Percentiles rank a stretch among this genome's conserved stretches.
Evolutionary conservation across 2,113 vertebrate genomes (phyloP).

Genomic region (Chlorodrepanis virens): DNA sequence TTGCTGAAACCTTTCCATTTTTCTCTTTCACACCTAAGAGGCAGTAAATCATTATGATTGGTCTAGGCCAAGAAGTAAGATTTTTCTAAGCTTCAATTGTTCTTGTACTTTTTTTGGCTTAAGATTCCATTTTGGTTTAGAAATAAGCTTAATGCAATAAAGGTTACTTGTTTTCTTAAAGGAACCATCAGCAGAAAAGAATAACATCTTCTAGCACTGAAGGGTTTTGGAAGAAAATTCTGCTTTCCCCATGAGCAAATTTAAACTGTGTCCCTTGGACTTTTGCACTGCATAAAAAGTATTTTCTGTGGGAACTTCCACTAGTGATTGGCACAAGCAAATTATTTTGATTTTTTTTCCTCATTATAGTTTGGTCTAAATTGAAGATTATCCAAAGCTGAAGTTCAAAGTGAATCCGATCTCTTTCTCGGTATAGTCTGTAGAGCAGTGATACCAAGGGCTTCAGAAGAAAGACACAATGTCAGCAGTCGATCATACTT

Average conservation of each 20-base stretch:
- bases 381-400: background rate
- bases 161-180: slow-evolving; percentile 19
- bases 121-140: slow-evolving; percentile 47
- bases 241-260: background rate
- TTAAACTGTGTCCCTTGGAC: background rate
- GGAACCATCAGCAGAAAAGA: background rate
- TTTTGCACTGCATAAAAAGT: background rate
- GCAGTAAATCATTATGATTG: slow-evolving; percentile 58
- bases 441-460: background rate
- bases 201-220: background rate
- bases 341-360: background rate
- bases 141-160: slow-evolving; percentile 23
- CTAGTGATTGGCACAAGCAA: background rate
- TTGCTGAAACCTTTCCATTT: slow-evolving; percentile 43
- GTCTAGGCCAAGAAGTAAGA: slow-evolving; percentile 28
- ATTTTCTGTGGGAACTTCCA: background rate
- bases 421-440: background rate
- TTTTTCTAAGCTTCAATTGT: slow-evolving; percentile 56
- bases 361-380: background rate
- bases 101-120: slow-evolving; percentile 58
- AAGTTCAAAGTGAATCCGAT: background rate
- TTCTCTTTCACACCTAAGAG: slow-evolving; percentile 4
- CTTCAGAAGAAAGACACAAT: background rate
- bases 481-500: accelerated
- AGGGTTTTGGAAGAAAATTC: background rate